A percentile compares a stretch with the other conserved stretches of the same genome.
These are phyloP conservation scores for Propsilocerus akamusi DNA, from an alignment of 1,140 invertebrate species.

Conservation along the genomic window DNA sequence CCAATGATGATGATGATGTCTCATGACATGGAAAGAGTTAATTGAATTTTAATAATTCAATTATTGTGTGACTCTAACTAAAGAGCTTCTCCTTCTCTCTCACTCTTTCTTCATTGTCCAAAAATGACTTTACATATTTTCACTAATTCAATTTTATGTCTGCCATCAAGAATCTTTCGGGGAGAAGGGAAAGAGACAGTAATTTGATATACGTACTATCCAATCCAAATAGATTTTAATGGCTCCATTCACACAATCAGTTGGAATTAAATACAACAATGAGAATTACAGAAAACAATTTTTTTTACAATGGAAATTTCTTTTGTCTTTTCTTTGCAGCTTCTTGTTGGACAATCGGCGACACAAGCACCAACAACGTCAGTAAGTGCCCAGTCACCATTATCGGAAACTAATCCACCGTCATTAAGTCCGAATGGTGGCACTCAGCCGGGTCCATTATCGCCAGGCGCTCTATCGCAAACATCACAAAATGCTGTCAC, in stretches of 20 bases:
- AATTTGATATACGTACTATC: background rate
- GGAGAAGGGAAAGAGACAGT: too few species aligned
- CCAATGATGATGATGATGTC: too few species aligned
- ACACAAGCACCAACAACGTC: slow-evolving; percentile 39
- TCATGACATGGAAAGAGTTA: too few species aligned
- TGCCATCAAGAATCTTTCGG: background rate
- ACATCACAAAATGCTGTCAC: slow-evolving; percentile 31
- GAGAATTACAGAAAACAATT: too few species aligned
- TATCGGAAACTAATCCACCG: slow-evolving; percentile 33
- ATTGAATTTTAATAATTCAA: slow-evolving; percentile 3
- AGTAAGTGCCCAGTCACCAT: slow-evolving; percentile 27
- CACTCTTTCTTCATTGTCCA: background rate
- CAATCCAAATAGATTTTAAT: background rate
- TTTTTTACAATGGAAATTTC: background rate
- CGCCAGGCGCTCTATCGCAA: slow-evolving; percentile 48
- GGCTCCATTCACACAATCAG: too few species aligned
- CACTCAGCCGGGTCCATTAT: slow-evolving; percentile 41
- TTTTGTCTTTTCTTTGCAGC: slow-evolving; percentile 32
- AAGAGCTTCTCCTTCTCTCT: background rate
- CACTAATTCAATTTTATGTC: background rate
- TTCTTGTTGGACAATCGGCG: slow-evolving; percentile 44
- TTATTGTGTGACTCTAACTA: background rate
- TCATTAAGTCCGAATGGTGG: slow-evolving; percentile 39
- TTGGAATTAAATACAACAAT: too few species aligned
- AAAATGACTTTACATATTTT: too few species aligned